Evolutionary conservation across 2,888 invertebrate species (phyloP).

Genomic region (Eucriotettix oculatus): DNA sequence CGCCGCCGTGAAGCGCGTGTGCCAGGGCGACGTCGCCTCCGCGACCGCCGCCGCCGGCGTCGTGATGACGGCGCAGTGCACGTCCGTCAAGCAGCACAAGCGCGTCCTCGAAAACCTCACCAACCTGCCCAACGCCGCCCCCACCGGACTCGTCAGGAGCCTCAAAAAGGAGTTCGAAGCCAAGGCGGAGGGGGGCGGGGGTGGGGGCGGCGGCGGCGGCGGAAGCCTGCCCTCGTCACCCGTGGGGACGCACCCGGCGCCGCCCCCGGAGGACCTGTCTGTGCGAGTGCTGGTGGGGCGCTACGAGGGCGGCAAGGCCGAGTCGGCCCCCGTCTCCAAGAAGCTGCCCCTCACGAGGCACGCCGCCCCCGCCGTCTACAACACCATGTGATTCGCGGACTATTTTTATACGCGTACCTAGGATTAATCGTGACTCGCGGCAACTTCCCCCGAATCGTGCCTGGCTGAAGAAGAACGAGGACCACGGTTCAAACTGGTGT

Average conservation of each 20-base stretch:
- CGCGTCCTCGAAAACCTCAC: constrained; percentile 31
- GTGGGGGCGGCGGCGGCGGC: neutral
- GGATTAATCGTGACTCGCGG: too few species aligned
- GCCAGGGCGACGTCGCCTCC: constrained; percentile 7
- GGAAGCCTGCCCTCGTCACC: constrained; percentile 44
- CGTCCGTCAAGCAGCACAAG: constrained; percentile 36
- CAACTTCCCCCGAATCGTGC: too few species aligned
- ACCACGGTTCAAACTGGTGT: too few species aligned
- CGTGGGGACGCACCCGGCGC: constrained; percentile 36
- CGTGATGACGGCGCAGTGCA: constrained; percentile 30
- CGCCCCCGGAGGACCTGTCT: constrained; percentile 40
- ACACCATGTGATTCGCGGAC: too few species aligned
- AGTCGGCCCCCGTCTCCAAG: constrained; percentile 21
- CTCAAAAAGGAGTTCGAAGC: constrained; percentile 82
- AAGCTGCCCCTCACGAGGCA: too few species aligned
- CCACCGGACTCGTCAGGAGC: constrained; percentile 58
- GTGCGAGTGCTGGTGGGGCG: constrained; percentile 60
- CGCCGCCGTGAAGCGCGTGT: constrained; percentile 22
- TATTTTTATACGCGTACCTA: too few species aligned
- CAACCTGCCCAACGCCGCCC: constrained; percentile 14
- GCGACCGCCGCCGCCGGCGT: constrained; percentile 27
- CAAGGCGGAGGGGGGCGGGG: constrained; percentile 33
- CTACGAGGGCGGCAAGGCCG: constrained; percentile 38
- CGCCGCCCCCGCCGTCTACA: too few species aligned
- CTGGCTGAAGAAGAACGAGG: too few species aligned